phyloP scores from a whole-genome alignment of 2,113 vertebrate genomes.

The Albula goreensis region DNA sequence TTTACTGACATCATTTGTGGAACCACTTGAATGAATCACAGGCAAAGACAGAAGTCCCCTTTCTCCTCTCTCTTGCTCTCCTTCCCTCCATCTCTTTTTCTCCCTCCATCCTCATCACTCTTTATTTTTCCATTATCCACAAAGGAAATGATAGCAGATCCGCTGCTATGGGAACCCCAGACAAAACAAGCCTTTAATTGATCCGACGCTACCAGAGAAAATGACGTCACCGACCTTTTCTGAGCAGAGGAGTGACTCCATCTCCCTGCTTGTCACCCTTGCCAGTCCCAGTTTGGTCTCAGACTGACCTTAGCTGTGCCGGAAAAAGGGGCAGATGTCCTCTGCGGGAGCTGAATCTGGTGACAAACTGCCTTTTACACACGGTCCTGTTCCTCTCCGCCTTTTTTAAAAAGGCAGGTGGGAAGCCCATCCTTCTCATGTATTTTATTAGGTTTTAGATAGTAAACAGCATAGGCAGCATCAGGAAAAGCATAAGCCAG shows the following conservation, averaged over 20 bases:
- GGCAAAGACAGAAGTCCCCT: background rate
- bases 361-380: slow-evolving; percentile 25
- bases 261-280: background rate
- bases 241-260: background rate
- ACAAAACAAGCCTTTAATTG: slow-evolving; percentile 27
- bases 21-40: slow-evolving; percentile 16
- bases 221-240: slow-evolving; percentile 17
- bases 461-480: no score
- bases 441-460: no score
- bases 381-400: background rate
- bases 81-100: background rate
- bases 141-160: slow-evolving; percentile 17
- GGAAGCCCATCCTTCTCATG: no score
- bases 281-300: slow-evolving; percentile 11
- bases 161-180: slow-evolving; percentile 20
- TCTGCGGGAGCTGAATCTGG: slow-evolving; percentile 25
- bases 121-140: slow-evolving; percentile 20
- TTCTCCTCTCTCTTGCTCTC: background rate
- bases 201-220: background rate
- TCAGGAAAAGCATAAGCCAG: no score
- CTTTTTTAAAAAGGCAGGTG: no score
- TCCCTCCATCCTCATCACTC: slow-evolving; percentile 22
- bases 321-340: slow-evolving; percentile 40
- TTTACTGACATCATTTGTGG: slow-evolving; percentile 15
- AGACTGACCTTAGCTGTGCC: slow-evolving; percentile 22